Evolutionary conservation across 2,888 invertebrate species (phyloP).

Genomic region (Cryptophagus acutangulus): DNA sequence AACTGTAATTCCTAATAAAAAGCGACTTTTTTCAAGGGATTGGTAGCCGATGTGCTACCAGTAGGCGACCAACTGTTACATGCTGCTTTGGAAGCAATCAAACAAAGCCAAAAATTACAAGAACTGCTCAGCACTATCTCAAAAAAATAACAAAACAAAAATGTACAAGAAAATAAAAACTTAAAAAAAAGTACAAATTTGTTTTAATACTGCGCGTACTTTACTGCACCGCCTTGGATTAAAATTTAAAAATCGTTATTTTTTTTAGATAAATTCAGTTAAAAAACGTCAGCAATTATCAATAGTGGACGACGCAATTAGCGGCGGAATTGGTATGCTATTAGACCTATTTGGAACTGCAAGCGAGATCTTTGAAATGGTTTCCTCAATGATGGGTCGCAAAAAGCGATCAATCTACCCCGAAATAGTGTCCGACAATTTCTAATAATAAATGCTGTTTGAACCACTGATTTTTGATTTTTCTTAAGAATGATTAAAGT

Average conservation of each 20-base stretch:
- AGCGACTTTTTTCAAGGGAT: no score
- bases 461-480: no score
- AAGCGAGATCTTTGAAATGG: conserved; percentile 28
- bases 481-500: no score
- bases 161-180: neutral
- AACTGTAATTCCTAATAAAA: no score
- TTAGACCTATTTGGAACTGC: conserved; percentile 34
- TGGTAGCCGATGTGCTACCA: no score
- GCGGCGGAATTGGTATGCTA: conserved; percentile 31
- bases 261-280: conserved; percentile 13
- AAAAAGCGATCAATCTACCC: no score
- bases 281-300: conserved; percentile 30
- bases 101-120: conserved; percentile 20
- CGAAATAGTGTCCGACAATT: no score
- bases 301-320: conserved; percentile 31
- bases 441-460: no score
- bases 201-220: conserved; percentile 1
- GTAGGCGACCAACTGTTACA: conserved; percentile 9
- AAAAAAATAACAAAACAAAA: neutral
- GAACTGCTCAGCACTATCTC: no score
- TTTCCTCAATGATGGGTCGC: conserved; percentile 10
- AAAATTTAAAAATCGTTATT: conserved; percentile 6
- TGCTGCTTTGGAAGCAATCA: conserved; percentile 17
- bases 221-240: no score
- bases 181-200: neutral